Percentiles rank a stretch among this genome's conserved stretches.
These are phyloP conservation scores for Xestobium rufovillosum DNA, from an alignment of 2,888 invertebrate genomes.

Conservation along the genomic window DNA sequence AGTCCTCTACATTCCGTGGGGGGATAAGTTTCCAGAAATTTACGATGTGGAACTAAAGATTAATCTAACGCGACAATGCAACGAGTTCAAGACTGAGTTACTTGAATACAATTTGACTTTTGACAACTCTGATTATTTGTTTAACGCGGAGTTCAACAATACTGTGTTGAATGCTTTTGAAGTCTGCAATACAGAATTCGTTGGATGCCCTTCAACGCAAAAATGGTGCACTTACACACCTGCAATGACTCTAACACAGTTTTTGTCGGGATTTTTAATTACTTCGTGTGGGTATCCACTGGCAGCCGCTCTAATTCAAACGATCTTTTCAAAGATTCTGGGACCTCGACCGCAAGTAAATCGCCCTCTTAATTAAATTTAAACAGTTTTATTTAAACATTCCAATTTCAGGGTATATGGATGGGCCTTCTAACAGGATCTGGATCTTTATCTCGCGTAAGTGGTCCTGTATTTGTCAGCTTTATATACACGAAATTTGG, in stretches of 20 bases:
- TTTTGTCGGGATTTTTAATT: slow-evolving; percentile 66
- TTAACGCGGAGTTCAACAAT: neutral
- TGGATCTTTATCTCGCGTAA: slow-evolving; percentile 72
- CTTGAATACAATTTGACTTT: neutral
- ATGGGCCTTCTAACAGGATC: slow-evolving; percentile 82
- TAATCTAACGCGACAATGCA: slow-evolving; percentile 23
- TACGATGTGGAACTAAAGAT: slow-evolving; percentile 36
- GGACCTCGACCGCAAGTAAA: slow-evolving; percentile 72
- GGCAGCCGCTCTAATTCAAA: slow-evolving; percentile 77
- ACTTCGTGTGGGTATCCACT: slow-evolving; percentile 80
- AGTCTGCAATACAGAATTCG: slow-evolving; percentile 39
- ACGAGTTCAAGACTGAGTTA: neutral
- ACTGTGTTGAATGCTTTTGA: neutral
- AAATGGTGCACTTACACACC: slow-evolving; percentile 71
- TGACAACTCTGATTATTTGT: neutral
- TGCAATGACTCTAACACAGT: slow-evolving; percentile 63
- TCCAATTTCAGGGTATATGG: slow-evolving; percentile 69
- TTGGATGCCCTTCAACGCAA: slow-evolving; percentile 67
- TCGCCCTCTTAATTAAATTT: too few species aligned
- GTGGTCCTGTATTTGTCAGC: slow-evolving; percentile 78
- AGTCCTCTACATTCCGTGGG: slow-evolving; percentile 69
- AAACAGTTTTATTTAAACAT: too few species aligned
- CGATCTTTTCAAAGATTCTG: slow-evolving; percentile 81
- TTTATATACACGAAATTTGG: slow-evolving; percentile 72
- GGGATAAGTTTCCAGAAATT: slow-evolving; percentile 54